phyloP scores from a whole-genome alignment of 2,888 invertebrate species.

The Habrosyne pyritoides region DNA sequence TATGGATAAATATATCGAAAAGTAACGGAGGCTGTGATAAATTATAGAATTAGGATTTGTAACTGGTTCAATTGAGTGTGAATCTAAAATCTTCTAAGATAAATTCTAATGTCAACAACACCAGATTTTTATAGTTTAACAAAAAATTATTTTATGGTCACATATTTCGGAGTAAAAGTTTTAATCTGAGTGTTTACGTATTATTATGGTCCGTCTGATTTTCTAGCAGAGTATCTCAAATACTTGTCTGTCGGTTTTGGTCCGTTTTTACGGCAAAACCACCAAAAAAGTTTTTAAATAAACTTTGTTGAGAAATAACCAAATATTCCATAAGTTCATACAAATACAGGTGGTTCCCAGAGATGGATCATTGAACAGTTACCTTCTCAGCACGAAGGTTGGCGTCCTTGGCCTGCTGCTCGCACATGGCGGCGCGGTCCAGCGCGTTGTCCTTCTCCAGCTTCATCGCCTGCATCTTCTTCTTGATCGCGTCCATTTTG shows the following conservation, averaged over 20 bases:
- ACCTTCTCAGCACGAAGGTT: constrained; percentile 94
- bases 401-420: constrained; percentile 97
- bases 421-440: constrained; percentile 98
- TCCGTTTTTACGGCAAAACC: too few relatives aligned
- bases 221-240: too few relatives aligned
- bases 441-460: constrained; percentile 99
- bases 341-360: too few relatives aligned
- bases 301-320: too few relatives aligned
- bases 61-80: not conserved
- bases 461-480: constrained; percentile 99
- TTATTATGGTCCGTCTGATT: too few relatives aligned
- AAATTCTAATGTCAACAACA: not conserved
- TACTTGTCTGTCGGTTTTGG: too few relatives aligned
- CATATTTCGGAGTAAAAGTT: too few relatives aligned
- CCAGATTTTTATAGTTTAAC: not conserved
- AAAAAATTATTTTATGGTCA: too few relatives aligned
- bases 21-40: not conserved
- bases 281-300: too few relatives aligned
- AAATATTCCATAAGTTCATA: too few relatives aligned
- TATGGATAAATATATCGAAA: not conserved
- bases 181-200: too few relatives aligned
- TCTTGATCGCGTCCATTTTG: constrained; percentile 99
- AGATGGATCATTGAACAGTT: constrained; percentile 18
- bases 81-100: not conserved
- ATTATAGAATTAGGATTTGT: not conserved